Conservation (phyloP, 2,797 vertebrate genomes). For the Pyrocephalus nanus region DNA sequence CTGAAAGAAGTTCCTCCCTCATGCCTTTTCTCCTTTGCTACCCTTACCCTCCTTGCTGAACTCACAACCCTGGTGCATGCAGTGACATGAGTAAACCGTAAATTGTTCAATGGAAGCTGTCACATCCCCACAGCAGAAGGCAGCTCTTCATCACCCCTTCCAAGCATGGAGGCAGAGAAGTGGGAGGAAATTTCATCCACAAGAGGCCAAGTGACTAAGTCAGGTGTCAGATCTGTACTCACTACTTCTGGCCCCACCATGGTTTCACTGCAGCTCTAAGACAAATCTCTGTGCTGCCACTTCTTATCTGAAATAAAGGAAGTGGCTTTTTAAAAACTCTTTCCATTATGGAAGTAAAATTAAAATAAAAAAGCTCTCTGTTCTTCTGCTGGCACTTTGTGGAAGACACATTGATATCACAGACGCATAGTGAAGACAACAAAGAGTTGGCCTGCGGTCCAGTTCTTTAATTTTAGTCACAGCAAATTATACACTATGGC, state of each 20-base stretch:
- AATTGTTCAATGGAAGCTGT: not conserved
- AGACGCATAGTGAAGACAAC: not conserved
- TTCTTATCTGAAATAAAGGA: not conserved
- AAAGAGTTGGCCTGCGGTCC: not conserved
- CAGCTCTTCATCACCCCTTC: not conserved
- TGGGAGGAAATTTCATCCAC: not conserved
- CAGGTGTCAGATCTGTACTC: not conserved
- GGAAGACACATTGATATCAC: not conserved
- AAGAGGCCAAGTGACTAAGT: not conserved
- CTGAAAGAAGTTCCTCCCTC: not conserved
- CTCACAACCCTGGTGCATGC: not conserved
- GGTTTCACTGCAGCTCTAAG: not conserved
- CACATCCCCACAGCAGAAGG: rapidly evolving
- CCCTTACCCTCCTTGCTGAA: not conserved
- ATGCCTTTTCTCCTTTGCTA: not conserved
- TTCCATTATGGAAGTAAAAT: not conserved
- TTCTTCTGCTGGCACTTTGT: not conserved
- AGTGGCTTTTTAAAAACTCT: not conserved
- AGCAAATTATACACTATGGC: not conserved
- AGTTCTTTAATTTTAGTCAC: not conserved
- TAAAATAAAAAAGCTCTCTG: not conserved
- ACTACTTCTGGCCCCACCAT: not conserved
- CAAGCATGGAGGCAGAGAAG: not conserved
- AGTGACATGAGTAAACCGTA: not conserved
- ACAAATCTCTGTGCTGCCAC: not conserved